Evolutionary conservation across 2,888 invertebrate genomes (phyloP), one percentile per base, ranked within the genome.

Genomic region (Mythimna albipuncta): DNA sequence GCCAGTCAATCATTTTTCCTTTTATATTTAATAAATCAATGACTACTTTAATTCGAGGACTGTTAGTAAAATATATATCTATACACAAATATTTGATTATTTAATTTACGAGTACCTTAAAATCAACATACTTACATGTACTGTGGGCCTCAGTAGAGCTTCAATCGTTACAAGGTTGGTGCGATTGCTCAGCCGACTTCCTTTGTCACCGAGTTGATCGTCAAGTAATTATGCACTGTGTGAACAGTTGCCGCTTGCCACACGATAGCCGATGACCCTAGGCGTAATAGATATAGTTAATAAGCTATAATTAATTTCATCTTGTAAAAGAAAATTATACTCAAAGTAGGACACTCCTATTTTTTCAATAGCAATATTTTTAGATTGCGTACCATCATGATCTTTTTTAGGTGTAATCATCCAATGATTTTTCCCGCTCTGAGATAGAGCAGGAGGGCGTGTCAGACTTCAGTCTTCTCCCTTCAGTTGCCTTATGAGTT

Each of bases 231-330:
- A 83, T 75, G 47, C 63, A 71, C 74, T 77, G 72, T 78, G 66
- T 70, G 63, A 57, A 70, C 75, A 79, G 65, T 66, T 62, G 78
- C 65, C 63, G 63, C 47, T 47, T 61, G 66, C 50, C 67, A 81
- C 85, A 82, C 83, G 86, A 79, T 82, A 85, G 82, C 81, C 82
- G 82, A 80, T 87, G 85, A 85, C 87, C 84, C 78, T 70, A 73
- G 72, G 67, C 76, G 55, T 75, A 81, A 72, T 26, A 73, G 62
- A 79, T n/a, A n/a, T n/a, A n/a, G n/a, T n/a, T n/a, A n/a, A n/a
- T 83, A 77, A 35, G 19, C 58, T 10, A 59, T 59, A 50, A 68
- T 63, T 70, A 72, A 75, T 70, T 67, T 64, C n/a, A 75, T 61
- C 44, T 68, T 62, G 19, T 41, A 32, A 67, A 66, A 66, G 44